Base-by-base conservation (phyloP, 2,797 vertebrate species). In the Danionella dracula region DNA sequence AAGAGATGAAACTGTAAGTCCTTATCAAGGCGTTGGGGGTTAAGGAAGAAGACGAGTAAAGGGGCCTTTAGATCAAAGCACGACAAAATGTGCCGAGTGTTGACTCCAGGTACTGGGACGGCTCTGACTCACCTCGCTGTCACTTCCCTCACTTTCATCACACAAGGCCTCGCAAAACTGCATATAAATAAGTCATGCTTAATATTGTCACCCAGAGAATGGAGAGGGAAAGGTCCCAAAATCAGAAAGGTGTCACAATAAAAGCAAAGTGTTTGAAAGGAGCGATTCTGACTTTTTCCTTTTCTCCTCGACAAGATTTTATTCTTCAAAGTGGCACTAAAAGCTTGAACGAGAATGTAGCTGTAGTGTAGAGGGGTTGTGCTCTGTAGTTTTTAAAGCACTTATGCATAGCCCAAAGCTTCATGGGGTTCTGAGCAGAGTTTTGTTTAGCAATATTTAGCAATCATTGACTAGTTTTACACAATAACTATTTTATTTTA, bases 291-390 rank as follows among this genome's bases (percentile, higher is more conserved):
- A 45, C 54, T 70, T 57, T 65, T 51, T 59, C 42, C 19, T 55
- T 70, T 29, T 61, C 66, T 49, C 84, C 87, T 82, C 79, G 81
- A 78, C 81, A 83, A 85, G 81, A 80, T 85, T 83, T 83, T 81
- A 79, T 83, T 84, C 86, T 83, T 83, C 79, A 86, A 86, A 88
- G 85, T 84, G 82, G 81, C 81, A 82, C 86, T 88, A 86, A 88
- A 87, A 88, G 84, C 86, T 86, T 76, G 81, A 81, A 83, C 85
- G 83, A 82, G 79, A 83, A 55, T 86, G 84, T 42, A 59, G 51
- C 34, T 48, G 63, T 65, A 27, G 48, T 35, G 48, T 51, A 53
- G 46, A 45, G 54, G 62, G 31, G 54, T 31, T 44, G 27, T 12
- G 8, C 46, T 53, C 16, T 71, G n/a, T 32, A 21, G 17, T 42